Conservation (phyloP, 2,888 invertebrate species). For the Caenorhabditis macrosperma region DNA sequence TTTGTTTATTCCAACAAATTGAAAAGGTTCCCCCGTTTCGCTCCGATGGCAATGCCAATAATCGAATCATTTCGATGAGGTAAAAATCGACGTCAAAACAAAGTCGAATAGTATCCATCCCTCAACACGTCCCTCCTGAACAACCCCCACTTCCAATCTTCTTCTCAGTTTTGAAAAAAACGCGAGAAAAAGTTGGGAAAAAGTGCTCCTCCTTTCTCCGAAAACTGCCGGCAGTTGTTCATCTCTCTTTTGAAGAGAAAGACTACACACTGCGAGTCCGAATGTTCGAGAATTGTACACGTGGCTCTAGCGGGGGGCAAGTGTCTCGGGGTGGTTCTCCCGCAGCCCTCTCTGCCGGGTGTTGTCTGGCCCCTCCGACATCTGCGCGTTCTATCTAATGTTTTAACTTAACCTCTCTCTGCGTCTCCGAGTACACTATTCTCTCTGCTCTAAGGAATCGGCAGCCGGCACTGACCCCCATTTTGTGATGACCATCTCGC, state of each 20-base stretch:
- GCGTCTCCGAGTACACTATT: slow-evolving; percentile 39
- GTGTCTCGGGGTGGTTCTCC: slow-evolving; percentile 42
- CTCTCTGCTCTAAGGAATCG: slow-evolving; percentile 44
- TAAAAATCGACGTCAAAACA: neutral
- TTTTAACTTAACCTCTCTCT: slow-evolving; percentile 55
- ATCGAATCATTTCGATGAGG: neutral
- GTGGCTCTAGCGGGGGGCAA: slow-evolving; percentile 43
- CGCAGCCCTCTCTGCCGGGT: slow-evolving; percentile 21
- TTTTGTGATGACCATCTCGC: slow-evolving; percentile 51
- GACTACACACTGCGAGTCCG: slow-evolving; percentile 20
- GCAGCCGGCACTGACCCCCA: slow-evolving; percentile 60
- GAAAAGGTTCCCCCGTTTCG: neutral
- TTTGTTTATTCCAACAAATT: slow-evolving; percentile 22
- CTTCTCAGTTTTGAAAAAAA: neutral
- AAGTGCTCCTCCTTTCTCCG: neutral
- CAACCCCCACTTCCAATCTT: neutral
- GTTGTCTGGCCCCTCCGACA: slow-evolving; percentile 14
- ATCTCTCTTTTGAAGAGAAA: neutral
- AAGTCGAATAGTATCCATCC: no score
- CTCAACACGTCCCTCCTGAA: no score
- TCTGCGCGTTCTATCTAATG: slow-evolving; percentile 23
- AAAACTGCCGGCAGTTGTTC: neutral
- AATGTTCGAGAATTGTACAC: slow-evolving; percentile 41
- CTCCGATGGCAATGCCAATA: neutral
- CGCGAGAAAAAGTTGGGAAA: neutral